Base-by-base conservation (phyloP, 2,888 invertebrate genomes). In the Eupithecia abbreviata region DNA sequence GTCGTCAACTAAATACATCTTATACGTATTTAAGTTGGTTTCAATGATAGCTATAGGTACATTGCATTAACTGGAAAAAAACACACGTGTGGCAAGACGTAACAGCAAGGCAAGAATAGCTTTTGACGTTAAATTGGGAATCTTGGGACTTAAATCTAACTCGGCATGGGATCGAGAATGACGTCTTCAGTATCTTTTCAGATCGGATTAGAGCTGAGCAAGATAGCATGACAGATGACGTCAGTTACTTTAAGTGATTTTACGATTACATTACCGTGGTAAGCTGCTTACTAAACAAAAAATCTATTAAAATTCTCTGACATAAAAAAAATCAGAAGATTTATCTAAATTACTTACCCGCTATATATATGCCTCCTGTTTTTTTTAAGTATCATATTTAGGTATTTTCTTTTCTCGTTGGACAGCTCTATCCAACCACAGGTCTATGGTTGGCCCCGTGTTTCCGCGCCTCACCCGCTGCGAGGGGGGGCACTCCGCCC, bases 401-500 rank as follows among this genome's bases (percentile, higher is more conserved):
- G 1, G 30, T 30, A 30, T 30, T 30, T 30, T 30, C 1, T 1
- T 30, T 30, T n/a, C n/a, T 65, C 65, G 12, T 10, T 12, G 7
- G 42, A 66, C 74, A 51, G 10, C 43, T 88, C 86, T 86, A 82
- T 42, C 18, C 10, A 10, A 2, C 45, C 42, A 2, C 51, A 42
- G 73, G 75, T 89, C 91, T 92, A 55, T 86, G 85, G 84, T 83
- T 82, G 79, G 86, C 87, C 87, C 89, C 85, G 87, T 88, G 89
- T 89, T 88, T 89, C 87, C 86, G 88, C 89, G 89, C 88, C 89
- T 84, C 55, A 58, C 55, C 87, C 85, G 86, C 84, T 82, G 87
- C 86, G 86, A 84, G 88, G 90, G 90, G 51, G 89, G 89, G 90
- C 86, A 89, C 88, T 85, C 86, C 91, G 86, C 91, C 92, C 91